These are phyloP conservation scores for Zalophus californianus DNA, from an alignment of 2,797 vertebrate species.

Conservation along the genomic window DNA sequence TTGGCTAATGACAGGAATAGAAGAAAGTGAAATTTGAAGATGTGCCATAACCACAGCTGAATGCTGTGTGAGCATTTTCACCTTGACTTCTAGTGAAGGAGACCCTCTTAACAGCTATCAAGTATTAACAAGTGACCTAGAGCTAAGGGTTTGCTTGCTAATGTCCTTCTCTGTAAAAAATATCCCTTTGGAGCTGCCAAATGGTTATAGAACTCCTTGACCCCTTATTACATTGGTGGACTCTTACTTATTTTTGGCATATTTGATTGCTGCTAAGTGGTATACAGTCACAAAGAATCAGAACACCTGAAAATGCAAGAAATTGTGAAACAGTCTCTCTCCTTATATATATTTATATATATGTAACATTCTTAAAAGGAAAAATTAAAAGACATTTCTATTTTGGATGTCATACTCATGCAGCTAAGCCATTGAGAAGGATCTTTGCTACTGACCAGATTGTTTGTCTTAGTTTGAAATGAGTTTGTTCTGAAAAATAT, in stretches of 20 bases:
- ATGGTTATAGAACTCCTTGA: conserved; percentile 40
- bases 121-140: conserved; percentile 44
- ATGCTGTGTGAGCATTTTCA: conserved; percentile 23
- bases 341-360: neutral
- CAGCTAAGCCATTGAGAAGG: neutral
- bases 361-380: neutral
- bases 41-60: neutral
- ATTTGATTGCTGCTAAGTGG: conserved; percentile 11
- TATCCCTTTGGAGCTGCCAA: conserved; percentile 37
- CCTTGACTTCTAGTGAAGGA: conserved; percentile 38
- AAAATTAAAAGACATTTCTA: conserved; percentile 3
- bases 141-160: neutral
- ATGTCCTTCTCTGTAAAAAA: conserved; percentile 28
- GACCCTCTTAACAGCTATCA: neutral
- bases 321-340: neutral
- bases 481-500: conserved; percentile 20
- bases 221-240: neutral
- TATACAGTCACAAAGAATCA: neutral
- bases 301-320: conserved; percentile 37
- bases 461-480: conserved; percentile 46
- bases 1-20: conserved; percentile 47
- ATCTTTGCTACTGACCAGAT: neutral
- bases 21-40: conserved; percentile 56
- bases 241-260: neutral
- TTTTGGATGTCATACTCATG: neutral